These are phyloP conservation scores for Canis aureus DNA, from an alignment of 2,113 vertebrate species.

Conservation along the genomic window DNA sequence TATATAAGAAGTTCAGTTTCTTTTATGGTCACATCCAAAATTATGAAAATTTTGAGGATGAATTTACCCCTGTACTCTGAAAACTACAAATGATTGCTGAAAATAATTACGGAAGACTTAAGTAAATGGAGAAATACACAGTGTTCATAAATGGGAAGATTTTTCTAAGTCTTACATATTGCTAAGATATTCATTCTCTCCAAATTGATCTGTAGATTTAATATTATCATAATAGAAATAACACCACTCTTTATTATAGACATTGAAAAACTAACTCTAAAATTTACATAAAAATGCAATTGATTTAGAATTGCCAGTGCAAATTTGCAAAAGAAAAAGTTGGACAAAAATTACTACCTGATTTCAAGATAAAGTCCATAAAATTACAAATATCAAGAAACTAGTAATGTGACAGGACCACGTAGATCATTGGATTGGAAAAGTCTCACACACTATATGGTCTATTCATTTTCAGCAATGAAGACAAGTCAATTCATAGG, in stretches of 20 bases:
- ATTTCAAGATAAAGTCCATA: not conserved
- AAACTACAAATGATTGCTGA: not conserved
- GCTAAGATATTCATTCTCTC: not conserved
- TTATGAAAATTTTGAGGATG: not conserved
- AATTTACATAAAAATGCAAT: slow-evolving; percentile 10
- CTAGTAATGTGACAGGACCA: not conserved
- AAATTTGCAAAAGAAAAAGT: slow-evolving; percentile 36
- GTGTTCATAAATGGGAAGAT: not conserved
- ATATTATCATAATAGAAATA: not conserved
- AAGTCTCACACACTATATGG: not conserved
- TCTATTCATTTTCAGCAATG: slow-evolving; percentile 4
- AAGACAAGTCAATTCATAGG: not conserved
- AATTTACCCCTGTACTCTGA: not conserved
- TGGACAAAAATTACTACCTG: not conserved
- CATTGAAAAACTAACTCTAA: slow-evolving; percentile 19
- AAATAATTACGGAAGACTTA: not conserved
- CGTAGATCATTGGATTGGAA: not conserved
- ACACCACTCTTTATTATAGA: not conserved
- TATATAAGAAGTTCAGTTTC: not conserved
- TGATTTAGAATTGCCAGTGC: slow-evolving; percentile 10
- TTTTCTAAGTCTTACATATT: not conserved
- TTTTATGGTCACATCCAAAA: not conserved
- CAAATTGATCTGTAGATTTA: not conserved
- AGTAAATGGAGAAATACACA: not conserved
- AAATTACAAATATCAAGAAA: not conserved